Percentiles rank a stretch among this genome's conserved stretches.
Evolutionary conservation across 1,140 invertebrate genomes (phyloP).

Genomic region (Brachionus rubens): DNA sequence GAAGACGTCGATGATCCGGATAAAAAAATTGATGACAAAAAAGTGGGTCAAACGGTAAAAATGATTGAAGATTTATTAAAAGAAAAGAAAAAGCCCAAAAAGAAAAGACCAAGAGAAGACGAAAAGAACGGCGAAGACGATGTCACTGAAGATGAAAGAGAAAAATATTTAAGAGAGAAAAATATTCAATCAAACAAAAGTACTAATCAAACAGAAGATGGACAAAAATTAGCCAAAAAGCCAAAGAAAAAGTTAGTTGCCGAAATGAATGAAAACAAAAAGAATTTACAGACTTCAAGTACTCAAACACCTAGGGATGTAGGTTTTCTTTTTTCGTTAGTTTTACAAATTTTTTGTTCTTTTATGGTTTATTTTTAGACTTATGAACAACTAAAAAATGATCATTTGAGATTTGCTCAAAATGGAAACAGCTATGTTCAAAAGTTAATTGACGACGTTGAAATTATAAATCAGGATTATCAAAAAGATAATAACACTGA

Average conservation of each 20-base stretch:
- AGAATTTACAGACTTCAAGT: background rate
- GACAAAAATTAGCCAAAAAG: conserved; percentile 22
- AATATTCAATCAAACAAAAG: conserved; percentile 37
- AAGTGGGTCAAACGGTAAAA: conserved; percentile 24
- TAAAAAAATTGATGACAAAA: conserved; percentile 39
- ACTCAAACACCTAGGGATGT: conserved; percentile 44
- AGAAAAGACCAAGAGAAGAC: background rate
- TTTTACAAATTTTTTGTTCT: background rate
- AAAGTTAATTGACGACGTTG: conserved; percentile 29
- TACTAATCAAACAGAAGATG: background rate
- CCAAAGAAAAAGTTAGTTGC: conserved; percentile 2
- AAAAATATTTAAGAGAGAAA: conserved; percentile 12
- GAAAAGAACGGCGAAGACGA: background rate
- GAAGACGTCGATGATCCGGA: background rate
- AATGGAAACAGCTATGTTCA: conserved; percentile 6
- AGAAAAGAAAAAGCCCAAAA: conserved; percentile 5
- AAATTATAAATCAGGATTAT: conserved; percentile 18
- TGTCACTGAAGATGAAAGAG: background rate
- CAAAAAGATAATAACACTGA: background rate
- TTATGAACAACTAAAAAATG: conserved; percentile 29
- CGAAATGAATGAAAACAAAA: background rate
- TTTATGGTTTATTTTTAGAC: background rate
- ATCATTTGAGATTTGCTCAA: conserved; percentile 32
- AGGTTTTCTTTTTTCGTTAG: background rate
- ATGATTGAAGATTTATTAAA: conserved; percentile 41